Evolutionary conservation across 2,888 invertebrate genomes (phyloP).

Genomic region (Onthophagus sagittarius): DNA sequence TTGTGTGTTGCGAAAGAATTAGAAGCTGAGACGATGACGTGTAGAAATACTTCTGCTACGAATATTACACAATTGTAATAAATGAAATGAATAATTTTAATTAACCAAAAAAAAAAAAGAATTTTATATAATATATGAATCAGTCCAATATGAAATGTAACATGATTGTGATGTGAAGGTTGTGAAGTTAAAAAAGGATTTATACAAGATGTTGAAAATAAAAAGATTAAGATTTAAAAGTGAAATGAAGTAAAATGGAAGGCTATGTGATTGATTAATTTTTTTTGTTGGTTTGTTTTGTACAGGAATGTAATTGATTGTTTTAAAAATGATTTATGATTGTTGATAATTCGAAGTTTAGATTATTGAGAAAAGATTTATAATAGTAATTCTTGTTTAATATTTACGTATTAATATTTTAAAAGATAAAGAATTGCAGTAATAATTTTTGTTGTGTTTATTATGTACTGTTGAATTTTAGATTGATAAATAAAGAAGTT

Average conservation of each 20-base stretch:
- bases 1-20: constrained; percentile 57
- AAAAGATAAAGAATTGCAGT: neutral
- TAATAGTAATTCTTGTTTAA: neutral
- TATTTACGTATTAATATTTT: neutral
- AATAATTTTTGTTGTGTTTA: constrained; percentile 7
- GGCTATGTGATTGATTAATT: neutral
- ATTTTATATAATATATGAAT: neutral
- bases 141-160: neutral
- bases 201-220: neutral
- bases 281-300: neutral
- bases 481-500: neutral
- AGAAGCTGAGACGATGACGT: constrained; percentile 33
- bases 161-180: constrained; percentile 2
- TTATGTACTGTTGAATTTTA: neutral
- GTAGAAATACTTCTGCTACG: constrained; percentile 3
- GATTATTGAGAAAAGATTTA: constrained; percentile 1
- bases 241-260: neutral
- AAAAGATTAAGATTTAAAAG: neutral
- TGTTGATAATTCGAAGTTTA: neutral
- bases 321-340: neutral
- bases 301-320: neutral
- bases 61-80: neutral
- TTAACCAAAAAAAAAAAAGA: neutral
- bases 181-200: neutral
- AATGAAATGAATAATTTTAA: neutral